Evolutionary conservation across 64 coral and sea anemone genomes (phyloP).

Genomic region (Exaiptasia diaphana): DNA sequence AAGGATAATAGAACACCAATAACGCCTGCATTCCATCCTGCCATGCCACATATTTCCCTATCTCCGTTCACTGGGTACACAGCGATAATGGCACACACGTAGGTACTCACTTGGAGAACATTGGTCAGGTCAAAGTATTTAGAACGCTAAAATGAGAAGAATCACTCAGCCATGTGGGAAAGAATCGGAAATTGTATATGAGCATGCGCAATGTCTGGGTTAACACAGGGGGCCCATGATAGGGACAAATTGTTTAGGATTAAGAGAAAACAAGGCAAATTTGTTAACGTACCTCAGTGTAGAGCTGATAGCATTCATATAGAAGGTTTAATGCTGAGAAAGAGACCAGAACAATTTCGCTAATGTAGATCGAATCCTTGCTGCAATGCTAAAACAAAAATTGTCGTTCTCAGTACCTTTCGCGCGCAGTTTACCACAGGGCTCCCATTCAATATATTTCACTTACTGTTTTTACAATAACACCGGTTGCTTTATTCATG

Average conservation of each 20-base stretch:
- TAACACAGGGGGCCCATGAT: too few relatives aligned
- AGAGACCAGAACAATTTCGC: background rate
- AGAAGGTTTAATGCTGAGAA: background rate
- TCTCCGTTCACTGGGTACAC: background rate
- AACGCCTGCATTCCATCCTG: background rate
- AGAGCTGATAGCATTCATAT: constrained; percentile 17
- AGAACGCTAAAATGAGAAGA: background rate
- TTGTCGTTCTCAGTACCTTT: too few relatives aligned
- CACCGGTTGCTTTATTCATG: too few relatives aligned
- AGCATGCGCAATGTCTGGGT: too few relatives aligned
- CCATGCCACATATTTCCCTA: background rate
- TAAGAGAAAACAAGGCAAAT: too few relatives aligned
- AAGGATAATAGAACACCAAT: background rate
- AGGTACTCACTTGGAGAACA: background rate
- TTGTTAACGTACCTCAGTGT: constrained; percentile 17
- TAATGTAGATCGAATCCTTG: background rate
- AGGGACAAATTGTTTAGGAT: too few relatives aligned
- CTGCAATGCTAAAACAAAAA: background rate
- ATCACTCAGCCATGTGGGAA: too few relatives aligned
- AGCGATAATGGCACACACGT: background rate
- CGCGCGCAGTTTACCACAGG: too few relatives aligned
- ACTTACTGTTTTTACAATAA: too few relatives aligned
- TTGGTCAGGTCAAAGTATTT: constrained; percentile 7
- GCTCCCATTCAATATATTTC: too few relatives aligned
- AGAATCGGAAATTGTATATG: too few relatives aligned